Conservation (phyloP, 2,797 vertebrate species). For the Emydoidea blandingii region DNA sequence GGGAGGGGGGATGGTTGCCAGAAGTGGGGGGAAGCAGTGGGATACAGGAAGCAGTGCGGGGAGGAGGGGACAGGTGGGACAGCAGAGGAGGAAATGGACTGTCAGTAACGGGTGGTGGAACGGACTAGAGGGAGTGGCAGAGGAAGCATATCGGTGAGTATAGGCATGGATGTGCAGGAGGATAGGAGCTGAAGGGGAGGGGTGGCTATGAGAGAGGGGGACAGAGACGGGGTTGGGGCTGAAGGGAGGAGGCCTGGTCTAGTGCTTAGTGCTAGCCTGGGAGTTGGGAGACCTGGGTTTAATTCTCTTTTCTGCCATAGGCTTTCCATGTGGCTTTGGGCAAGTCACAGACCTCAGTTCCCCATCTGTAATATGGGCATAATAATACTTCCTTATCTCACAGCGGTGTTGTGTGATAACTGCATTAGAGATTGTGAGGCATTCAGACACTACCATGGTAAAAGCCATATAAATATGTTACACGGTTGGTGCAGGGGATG, state of each 20-base stretch:
- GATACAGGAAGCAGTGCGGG: not conserved
- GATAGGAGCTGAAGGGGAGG: not conserved
- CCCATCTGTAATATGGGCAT: not conserved
- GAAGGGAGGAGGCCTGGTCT: not conserved
- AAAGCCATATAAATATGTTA: not conserved
- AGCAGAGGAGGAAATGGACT: not conserved
- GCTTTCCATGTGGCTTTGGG: not conserved
- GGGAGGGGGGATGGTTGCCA: not conserved
- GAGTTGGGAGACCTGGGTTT: not conserved
- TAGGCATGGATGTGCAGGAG: too few relatives aligned
- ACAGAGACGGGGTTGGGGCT: not conserved
- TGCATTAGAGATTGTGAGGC: not conserved
- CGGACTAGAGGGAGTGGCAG: accelerated
- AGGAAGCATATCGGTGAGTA: not conserved
- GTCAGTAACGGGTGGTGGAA: not conserved
- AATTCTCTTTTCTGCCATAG: not conserved
- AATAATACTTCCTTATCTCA: not conserved
- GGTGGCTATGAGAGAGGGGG: not conserved
- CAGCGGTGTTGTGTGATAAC: not conserved
- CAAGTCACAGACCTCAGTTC: not conserved
- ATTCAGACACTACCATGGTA: not conserved
- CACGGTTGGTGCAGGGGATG: not conserved
- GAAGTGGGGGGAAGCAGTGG: not conserved
- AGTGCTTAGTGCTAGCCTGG: not conserved
- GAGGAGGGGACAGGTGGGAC: not conserved